Base-by-base conservation (phyloP, 2,797 vertebrate species). In the Geotrypetes seraphini region DNA sequence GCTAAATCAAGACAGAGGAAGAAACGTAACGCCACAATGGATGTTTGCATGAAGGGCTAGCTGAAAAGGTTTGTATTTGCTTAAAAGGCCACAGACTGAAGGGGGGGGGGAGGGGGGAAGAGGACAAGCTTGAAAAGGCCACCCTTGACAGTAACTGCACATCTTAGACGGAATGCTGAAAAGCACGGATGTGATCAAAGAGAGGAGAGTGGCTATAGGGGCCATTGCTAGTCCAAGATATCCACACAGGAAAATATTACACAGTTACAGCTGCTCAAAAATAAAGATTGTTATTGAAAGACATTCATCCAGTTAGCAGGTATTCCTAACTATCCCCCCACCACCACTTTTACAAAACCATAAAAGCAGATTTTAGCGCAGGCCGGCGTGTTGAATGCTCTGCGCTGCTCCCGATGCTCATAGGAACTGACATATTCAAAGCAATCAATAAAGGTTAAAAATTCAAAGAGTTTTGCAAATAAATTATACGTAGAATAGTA, bases 211-310 rank as follows among this genome's bases (percentile, higher is more conserved):
- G 30, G 31, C 46, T 43, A 22, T 30, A 33, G 55, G 33, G 38
- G 26, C 66, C 62, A 38, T 16, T 57, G 18, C 18, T 67, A 43
- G 64, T 63, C 45, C 39, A 47, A 59, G 37, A 48, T 38, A 57
- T 36, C 5, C 33, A 8, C 13, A 22, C 1, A 16, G 60, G 34
- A 39, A 52, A 50, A 53, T 54, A 57, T 50, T 25, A 51, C 45
- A 60, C 54, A 32, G 11, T 1, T 60, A 27, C 32, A 66, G 53
- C 33, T 58, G 27, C 22, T 37, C 28, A 29, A 53, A 69, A n/a
- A n/a, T n/a, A n/a, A n/a, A n/a, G n/a, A n/a, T n/a, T n/a, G n/a
- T n/a, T n/a, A 57, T 30, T 25, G 36, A 51, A n/a, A n/a, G n/a
- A n/a, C n/a, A n/a, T n/a, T n/a, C n/a, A n/a, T n/a, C n/a, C n/a